phyloP scores from a whole-genome alignment of 2,113 vertebrate genomes.

The Arenaria interpres region DNA sequence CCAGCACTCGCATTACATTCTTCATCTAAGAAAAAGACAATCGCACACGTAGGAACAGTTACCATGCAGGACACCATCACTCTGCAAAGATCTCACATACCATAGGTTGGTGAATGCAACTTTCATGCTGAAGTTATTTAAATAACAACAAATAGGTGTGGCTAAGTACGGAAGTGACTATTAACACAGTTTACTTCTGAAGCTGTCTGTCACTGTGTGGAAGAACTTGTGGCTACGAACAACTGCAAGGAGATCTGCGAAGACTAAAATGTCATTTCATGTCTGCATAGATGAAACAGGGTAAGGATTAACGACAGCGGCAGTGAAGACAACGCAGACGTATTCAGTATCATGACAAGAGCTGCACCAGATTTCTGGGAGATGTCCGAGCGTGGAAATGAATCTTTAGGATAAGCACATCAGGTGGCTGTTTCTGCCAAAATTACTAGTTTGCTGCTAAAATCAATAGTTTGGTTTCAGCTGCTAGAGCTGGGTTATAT shows the following conservation, averaged over 20 bases:
- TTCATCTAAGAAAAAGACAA: slow-evolving; percentile 80
- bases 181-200: not conserved
- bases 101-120: not conserved
- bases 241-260: not conserved
- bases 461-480: not conserved
- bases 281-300: not conserved
- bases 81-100: not conserved
- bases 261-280: not conserved
- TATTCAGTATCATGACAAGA: not conserved
- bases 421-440: not conserved
- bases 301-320: not conserved
- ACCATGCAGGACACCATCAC: not conserved
- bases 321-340: not conserved
- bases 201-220: not conserved
- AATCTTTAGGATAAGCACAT: not conserved
- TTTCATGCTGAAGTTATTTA: not conserved
- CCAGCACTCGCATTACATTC: slow-evolving; percentile 84
- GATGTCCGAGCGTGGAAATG: not conserved
- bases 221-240: not conserved
- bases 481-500: not conserved
- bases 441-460: not conserved
- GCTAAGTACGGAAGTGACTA: not conserved
- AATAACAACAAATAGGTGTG: not conserved
- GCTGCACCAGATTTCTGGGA: not conserved
- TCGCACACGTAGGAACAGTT: not conserved